These are phyloP conservation scores for Proterorhinus semilunaris DNA, from an alignment of 2,113 vertebrate species.

Conservation along the genomic window DNA sequence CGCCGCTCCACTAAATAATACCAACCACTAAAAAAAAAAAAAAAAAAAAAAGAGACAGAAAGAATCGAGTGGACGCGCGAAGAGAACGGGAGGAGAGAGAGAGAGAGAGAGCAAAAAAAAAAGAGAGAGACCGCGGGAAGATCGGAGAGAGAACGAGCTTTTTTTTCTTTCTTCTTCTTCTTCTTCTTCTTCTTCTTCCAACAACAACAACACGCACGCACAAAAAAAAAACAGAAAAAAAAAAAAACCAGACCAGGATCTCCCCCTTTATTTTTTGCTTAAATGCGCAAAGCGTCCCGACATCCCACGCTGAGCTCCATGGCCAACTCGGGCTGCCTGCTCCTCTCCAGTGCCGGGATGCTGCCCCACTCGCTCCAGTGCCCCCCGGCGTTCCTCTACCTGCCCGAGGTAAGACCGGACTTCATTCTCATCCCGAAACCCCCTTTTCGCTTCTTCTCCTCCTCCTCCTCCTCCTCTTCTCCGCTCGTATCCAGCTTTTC, in stretches of 20 bases:
- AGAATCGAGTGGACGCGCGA: background rate
- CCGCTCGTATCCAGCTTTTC: no score
- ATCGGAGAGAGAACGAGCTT: background rate
- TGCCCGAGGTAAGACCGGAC: constrained; percentile 89
- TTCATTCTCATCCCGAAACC: background rate
- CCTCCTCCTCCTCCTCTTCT: background rate
- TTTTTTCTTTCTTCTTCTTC: no score
- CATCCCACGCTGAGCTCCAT: constrained; percentile 93
- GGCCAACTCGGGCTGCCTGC: constrained; percentile 97
- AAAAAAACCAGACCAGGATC: constrained; percentile 64
- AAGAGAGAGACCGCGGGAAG: constrained; percentile 37
- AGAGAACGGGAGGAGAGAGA: constrained; percentile 29
- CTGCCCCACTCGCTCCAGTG: constrained; percentile 90
- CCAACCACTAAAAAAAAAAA: constrained; percentile 32
- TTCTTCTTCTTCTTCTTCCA: no score
- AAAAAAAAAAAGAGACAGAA: no score
- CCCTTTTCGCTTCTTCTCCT: no score
- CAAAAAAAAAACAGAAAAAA: constrained; percentile 19
- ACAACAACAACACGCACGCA: background rate
- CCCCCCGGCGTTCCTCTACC: constrained; percentile 92
- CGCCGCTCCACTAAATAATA: constrained; percentile 55
- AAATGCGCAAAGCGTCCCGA: constrained; percentile 73
- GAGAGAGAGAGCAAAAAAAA: constrained; percentile 10
- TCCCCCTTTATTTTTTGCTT: constrained; percentile 51
- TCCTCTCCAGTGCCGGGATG: constrained; percentile 93